Base-by-base conservation (phyloP, 30 jellyfish, hydroid and myxozoan genomes). In the Hydractinia symbiolongicarpus region DNA sequence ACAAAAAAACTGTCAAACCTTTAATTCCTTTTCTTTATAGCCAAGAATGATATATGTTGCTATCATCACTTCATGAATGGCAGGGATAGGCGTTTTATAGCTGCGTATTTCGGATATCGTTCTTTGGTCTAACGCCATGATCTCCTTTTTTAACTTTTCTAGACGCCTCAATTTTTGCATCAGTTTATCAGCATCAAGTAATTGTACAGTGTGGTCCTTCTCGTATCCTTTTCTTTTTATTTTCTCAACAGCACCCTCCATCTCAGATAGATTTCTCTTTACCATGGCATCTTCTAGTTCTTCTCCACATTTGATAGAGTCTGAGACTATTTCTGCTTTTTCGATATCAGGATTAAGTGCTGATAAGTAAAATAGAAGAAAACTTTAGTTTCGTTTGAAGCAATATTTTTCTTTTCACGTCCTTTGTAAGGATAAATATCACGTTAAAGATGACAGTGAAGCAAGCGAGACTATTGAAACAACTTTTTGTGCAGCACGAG, bases 71-170 rank as follows among this genome's bases (percentile, higher is more conserved):
- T 90, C 88, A 70, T 90, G 97, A 8, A 90, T 91, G 6, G 97
- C 97, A 7, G 93, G 90, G 10, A 91, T 88, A 51, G 97, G 97
- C 30, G 73, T 85, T 77, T 90, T 92, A 79, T 90, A 90, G 56
- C 97, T 90, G 61, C 97, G 82, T 4, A 90, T 90, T 83, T 90
- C 97, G 5, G 94, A 81, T 10, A 90, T 90, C 30, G 97, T 90
- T 81, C 97, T 82, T 70, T 85, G 95, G 54, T 90, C 91, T 51
- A 90, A 75, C 50, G 93, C 97, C 66, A 90, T 52, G 66, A 90
- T 90, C 73, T 90, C 97, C 82, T 82, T 85, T 17, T 91, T 87
- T 56, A 90, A 66, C 55, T 88, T 83, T 68, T 90, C 97, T 50
- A 90, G 62, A 40, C 94, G 69, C 21, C 86, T 57, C 70, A 90